Evolutionary conservation across 2,888 invertebrate genomes (phyloP).

Genomic region (Seira ritae): DNA sequence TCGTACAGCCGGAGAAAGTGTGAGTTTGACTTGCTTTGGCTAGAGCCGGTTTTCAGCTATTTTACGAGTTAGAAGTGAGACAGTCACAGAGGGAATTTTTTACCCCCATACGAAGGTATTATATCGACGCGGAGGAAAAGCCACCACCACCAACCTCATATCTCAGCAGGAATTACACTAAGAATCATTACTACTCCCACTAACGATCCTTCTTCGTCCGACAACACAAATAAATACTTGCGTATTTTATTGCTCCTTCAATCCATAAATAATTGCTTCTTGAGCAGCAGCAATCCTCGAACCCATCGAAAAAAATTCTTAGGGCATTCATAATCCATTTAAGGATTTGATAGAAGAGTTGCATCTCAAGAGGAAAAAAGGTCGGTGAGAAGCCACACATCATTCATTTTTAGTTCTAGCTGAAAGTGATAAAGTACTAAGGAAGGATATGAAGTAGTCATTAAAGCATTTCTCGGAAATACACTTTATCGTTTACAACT

Average conservation of each 20-base stretch:
- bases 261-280: conserved; percentile 4
- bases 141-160: neutral
- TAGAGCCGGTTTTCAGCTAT: neutral
- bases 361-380: neutral
- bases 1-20: conserved; percentile 54
- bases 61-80: neutral
- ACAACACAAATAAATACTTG: neutral
- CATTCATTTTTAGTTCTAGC: neutral
- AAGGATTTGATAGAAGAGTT: neutral
- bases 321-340: neutral
- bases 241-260: neutral
- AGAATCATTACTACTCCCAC: neutral
- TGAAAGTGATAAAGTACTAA: neutral
- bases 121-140: neutral
- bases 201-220: neutral
- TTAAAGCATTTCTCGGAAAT: neutral
- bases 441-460: neutral
- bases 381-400: neutral
- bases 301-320: neutral
- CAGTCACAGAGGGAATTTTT: neutral
- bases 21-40: neutral
- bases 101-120: neutral
- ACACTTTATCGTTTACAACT: neutral
- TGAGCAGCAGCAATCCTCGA: neutral
- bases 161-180: conserved; percentile 1